These are phyloP conservation scores for Laupala kohalensis DNA, from an alignment of 1,140 invertebrate genomes.

Conservation along the genomic window DNA sequence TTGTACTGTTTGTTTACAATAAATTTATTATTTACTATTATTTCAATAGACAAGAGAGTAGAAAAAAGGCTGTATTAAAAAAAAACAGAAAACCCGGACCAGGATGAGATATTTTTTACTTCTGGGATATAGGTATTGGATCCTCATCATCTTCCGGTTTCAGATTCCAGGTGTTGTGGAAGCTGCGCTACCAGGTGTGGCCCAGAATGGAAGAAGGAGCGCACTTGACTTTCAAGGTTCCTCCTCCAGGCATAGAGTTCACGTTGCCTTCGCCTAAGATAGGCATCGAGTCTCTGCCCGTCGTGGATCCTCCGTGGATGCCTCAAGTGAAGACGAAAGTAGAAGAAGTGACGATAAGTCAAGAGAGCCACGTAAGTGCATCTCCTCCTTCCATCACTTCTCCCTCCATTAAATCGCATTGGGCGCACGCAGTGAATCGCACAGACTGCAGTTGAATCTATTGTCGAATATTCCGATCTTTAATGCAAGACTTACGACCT, in stretches of 20 bases:
- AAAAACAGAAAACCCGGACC: too few species aligned
- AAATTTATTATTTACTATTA: too few species aligned
- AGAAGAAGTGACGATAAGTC: constrained; percentile 97
- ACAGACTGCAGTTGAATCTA: too few species aligned
- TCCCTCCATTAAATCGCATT: too few species aligned
- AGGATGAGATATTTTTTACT: background rate
- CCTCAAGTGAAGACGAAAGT: constrained; percentile 95
- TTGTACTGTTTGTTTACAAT: too few species aligned
- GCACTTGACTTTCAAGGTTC: constrained; percentile 88
- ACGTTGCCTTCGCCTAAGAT: constrained; percentile 97
- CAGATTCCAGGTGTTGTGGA: constrained; percentile 91
- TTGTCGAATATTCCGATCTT: too few species aligned
- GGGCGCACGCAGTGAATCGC: too few species aligned
- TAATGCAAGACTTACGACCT: too few species aligned
- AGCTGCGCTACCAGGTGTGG: constrained; percentile 96
- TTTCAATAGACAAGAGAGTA: too few species aligned
- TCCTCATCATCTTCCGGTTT: background rate
- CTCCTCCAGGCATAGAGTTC: constrained; percentile 96
- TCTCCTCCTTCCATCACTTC: too few species aligned
- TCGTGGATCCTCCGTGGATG: constrained; percentile 98
- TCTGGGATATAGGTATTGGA: too few species aligned
- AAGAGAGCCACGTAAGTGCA: constrained; percentile 88
- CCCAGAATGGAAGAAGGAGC: constrained; percentile 96
- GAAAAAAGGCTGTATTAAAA: background rate
- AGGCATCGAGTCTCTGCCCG: constrained; percentile 82